A percentile compares a stretch with the other conserved stretches of the same genome.
phyloP scores from a whole-genome alignment of 2,113 vertebrate genomes.

The Spea bombifrons region DNA sequence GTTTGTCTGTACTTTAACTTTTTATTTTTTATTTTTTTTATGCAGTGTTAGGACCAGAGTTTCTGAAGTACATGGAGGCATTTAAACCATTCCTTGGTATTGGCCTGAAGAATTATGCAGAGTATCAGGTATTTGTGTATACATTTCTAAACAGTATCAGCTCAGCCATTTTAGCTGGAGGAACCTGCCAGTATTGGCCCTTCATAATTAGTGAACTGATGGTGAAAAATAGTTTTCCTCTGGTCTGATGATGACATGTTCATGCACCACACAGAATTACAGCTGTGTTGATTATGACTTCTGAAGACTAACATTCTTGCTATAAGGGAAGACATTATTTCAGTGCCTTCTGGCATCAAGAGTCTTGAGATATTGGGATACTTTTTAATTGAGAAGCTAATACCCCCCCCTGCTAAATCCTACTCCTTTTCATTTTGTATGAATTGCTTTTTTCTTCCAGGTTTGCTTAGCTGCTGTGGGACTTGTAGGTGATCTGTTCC shows the following conservation, averaged over 20 bases:
- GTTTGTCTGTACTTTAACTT: neutral
- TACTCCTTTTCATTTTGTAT: no score
- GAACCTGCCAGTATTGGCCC: no score
- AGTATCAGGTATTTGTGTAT: conserved; percentile 82
- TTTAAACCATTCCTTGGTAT: conserved; percentile 96
- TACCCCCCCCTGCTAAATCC: neutral
- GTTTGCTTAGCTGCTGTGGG: conserved; percentile 94
- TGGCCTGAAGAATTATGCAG: conserved; percentile 94
- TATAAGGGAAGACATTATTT: no score
- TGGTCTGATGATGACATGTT: conserved; percentile 9
- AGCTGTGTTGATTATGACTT: neutral
- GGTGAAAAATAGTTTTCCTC: neutral
- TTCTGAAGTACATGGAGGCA: conserved; percentile 98
- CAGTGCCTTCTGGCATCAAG: no score
- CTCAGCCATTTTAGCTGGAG: no score
- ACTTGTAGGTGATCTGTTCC: conserved; percentile 90
- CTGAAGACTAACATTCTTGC: conserved; percentile 1
- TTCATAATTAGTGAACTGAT: neutral
- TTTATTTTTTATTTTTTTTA: neutral
- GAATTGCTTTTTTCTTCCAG: conserved; percentile 61
- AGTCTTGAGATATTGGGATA: neutral
- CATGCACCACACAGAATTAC: neutral
- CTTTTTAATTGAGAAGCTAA: neutral
- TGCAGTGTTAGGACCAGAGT: conserved; percentile 89
- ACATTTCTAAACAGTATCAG: neutral